Conservation (phyloP, 2,113 vertebrate species). For the Girardinichthys multiradiatus region DNA sequence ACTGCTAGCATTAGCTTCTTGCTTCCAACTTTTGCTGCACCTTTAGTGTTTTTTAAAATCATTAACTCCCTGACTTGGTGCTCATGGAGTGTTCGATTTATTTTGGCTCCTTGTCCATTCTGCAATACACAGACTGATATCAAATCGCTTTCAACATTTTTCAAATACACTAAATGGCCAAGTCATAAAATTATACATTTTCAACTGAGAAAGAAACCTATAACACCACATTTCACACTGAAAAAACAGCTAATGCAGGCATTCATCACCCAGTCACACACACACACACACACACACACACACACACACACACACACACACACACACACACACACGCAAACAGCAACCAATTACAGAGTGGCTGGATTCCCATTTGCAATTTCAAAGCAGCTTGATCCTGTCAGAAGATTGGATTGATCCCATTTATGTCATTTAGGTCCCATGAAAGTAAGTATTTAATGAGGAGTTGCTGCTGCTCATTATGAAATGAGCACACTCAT, state of each 20-base stretch:
- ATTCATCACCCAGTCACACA: conserved; percentile 1
- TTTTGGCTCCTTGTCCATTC: background rate
- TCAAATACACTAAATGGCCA: background rate
- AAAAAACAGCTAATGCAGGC: background rate
- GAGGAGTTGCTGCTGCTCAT: conserved; percentile 61
- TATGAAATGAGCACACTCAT: conserved; percentile 62
- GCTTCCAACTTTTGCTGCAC: too few relatives aligned
- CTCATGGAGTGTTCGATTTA: background rate
- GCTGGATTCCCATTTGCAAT: conserved; percentile 70
- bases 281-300: conserved; percentile 8
- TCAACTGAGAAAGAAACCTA: background rate
- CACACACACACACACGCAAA: conserved; percentile 6
- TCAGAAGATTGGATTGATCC: conserved; percentile 72
- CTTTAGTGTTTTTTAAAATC: background rate
- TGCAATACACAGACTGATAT: background rate
- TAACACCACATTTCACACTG: background rate
- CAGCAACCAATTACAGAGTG: conserved; percentile 53
- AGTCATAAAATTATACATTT: background rate
- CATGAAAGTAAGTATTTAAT: conserved; percentile 68
- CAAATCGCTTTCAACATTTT: background rate
- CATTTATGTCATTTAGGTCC: conserved; percentile 69
- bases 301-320: background rate
- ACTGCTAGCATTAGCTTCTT: too few relatives aligned
- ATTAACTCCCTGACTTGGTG: background rate
- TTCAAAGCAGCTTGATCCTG: conserved; percentile 67